Evolutionary conservation across 2,113 vertebrate species (phyloP), one percentile per base, ranked within the genome.

Genomic region (Malaclemys terrapin): DNA sequence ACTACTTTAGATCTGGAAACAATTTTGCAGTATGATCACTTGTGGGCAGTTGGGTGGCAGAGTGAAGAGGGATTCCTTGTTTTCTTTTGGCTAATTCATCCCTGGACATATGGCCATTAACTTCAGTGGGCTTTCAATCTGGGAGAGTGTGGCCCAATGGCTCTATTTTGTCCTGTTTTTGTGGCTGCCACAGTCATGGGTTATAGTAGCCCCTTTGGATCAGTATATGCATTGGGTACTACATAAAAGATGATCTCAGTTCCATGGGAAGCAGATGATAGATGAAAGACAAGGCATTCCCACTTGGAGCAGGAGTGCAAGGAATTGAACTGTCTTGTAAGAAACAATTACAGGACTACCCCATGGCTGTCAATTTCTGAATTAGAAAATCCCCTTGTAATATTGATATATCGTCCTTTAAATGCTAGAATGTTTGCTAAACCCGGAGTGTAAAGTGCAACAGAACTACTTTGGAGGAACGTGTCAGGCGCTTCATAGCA

Each of bases 401-500:
- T 35, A 3, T 35, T 81, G 31, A 42, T 78, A 31, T 62, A 72
- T 27, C 57, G 53, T 22, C 8, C 31, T 25, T n/a, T 38, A 56
- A 2, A 5, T 52, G 12, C 54, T 8, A 65, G 19, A 19, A 13
- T 82, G n/a, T 12, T 12, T 89, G 87, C 75, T 84, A 59, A 38
- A 54, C 45, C 72, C 38, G 13, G 19, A 1, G 29, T 10, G 10
- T 50, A 52, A 83, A 87, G 54, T 69, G 35, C 76, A 59, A 89
- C 79, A 7, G 3, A 19, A 20, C 31, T 72, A 85, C 90, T 95
- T 92, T 65, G 62, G 85, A 96, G 95, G 92, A 88, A 90, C 65
- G 53, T 85, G 79, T 93, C 93, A 82, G 35, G 62, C 25, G 87
- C 1, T 62, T 76, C 54, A 80, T 84, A 76, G 54, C 59, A 29